These are phyloP conservation scores for Pachyseris speciosa DNA, from an alignment of 64 coral and sea anemone genomes.

Conservation along the genomic window DNA sequence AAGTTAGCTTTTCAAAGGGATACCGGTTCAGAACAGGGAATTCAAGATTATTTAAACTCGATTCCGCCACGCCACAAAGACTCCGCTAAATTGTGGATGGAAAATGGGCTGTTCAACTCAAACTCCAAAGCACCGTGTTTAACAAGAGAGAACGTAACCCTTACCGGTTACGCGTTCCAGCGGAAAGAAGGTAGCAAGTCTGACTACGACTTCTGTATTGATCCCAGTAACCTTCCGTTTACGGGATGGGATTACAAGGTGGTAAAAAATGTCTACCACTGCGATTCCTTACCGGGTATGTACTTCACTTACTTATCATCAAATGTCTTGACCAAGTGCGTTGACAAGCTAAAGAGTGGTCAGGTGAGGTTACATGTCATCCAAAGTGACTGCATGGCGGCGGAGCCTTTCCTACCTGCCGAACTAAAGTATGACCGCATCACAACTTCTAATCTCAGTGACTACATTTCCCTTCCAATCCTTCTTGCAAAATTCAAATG, in stretches of 20 bases:
- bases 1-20: no score
- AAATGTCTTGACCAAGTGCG: conserved; percentile 22
- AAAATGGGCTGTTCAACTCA: no score
- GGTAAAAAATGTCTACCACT: conserved; percentile 6
- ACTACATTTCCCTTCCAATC: background rate
- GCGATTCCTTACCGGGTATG: conserved; percentile 1
- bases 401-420: no score
- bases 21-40: background rate
- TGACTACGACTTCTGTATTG: no score
- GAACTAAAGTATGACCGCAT: no score
- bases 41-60: background rate
- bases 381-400: conserved; percentile 1
- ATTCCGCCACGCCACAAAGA: background rate
- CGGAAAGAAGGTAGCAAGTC: no score
- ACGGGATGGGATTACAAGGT: no score
- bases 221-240: no score
- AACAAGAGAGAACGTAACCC: conserved; percentile 44
- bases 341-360: background rate
- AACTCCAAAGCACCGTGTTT: no score
- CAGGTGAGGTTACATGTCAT: background rate
- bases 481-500: background rate
- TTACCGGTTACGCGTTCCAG: background rate
- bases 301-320: no score
- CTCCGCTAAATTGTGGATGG: no score
- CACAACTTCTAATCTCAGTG: no score